These are phyloP conservation scores for Phylloscopus trochiloides DNA, from an alignment of 2,113 vertebrate genomes.

Conservation along the genomic window DNA sequence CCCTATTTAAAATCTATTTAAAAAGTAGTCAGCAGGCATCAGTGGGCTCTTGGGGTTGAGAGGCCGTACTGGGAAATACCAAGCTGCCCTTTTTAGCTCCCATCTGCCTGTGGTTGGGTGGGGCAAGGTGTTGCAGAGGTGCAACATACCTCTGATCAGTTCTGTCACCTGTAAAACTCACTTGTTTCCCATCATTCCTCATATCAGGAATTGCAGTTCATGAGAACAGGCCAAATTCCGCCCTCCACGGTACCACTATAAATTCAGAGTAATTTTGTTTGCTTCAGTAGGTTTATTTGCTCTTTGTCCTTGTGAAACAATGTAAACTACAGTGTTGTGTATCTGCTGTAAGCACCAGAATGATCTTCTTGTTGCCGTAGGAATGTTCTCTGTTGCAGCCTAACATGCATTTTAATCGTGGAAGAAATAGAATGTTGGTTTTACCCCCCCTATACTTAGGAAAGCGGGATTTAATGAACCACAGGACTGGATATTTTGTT, in stretches of 20 bases:
- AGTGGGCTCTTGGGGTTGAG: not conserved
- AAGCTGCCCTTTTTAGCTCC: not conserved
- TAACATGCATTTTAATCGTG: not conserved
- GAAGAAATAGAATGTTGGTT: not conserved
- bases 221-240: not conserved
- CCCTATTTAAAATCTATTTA: not conserved
- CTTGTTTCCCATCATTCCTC: not conserved
- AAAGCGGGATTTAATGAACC: slow-evolving; percentile 39
- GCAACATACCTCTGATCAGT: not conserved
- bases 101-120: not conserved
- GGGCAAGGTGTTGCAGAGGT: not conserved
- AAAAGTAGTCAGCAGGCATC: not conserved
- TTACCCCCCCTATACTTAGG: not conserved
- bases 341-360: not conserved
- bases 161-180: not conserved
- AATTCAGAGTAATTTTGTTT: not conserved
- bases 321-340: not conserved
- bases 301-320: not conserved
- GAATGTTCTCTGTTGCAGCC: not conserved
- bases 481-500: slow-evolving; percentile 35
- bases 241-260: not conserved
- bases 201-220: not conserved
- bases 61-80: not conserved
- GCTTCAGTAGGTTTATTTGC: not conserved
- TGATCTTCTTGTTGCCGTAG: not conserved